Conservation (phyloP, 2,797 vertebrate species). For the Tachyglossus aculeatus region DNA sequence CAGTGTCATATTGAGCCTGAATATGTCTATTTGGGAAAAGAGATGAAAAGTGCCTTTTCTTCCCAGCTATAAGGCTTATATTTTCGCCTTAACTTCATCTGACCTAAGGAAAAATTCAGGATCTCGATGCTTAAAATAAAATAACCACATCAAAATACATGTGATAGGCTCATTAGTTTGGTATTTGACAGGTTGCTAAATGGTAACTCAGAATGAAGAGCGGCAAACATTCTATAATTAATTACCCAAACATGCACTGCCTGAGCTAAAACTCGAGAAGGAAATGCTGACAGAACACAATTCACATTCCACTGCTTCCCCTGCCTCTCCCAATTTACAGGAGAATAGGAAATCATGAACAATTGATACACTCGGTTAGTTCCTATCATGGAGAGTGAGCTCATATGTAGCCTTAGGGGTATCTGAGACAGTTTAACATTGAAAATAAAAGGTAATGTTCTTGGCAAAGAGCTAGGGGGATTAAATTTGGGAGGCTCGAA, state of each 20-base stretch:
- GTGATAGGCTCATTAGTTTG: constrained; percentile 67
- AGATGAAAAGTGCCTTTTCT: not conserved
- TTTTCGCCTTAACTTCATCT: constrained; percentile 9
- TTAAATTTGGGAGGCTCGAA: constrained; percentile 81
- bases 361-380: constrained; percentile 90
- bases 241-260: constrained; percentile 81
- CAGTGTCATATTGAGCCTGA: not conserved
- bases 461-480: constrained; percentile 79
- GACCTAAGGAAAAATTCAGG: not conserved
- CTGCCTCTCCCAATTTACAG: constrained; percentile 84
- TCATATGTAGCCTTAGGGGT: constrained; percentile 84
- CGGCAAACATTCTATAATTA: constrained; percentile 82
- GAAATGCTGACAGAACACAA: constrained; percentile 84
- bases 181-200: constrained; percentile 79
- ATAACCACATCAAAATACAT: constrained; percentile 49
- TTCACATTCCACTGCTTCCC: constrained; percentile 74
- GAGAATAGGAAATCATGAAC: constrained; percentile 87
- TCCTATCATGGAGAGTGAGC: constrained; percentile 83
- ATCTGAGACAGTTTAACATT: constrained; percentile 86
- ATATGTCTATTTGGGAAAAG: not conserved
- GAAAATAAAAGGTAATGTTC: constrained; percentile 85
- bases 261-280: constrained; percentile 76
- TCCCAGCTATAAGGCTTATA: not conserved
- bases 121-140: constrained; percentile 44
- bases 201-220: constrained; percentile 69